Evolutionary conservation across 1,140 invertebrate genomes (phyloP), one percentile per base, ranked within the genome.

Genomic region (Nomia melanderi): DNA sequence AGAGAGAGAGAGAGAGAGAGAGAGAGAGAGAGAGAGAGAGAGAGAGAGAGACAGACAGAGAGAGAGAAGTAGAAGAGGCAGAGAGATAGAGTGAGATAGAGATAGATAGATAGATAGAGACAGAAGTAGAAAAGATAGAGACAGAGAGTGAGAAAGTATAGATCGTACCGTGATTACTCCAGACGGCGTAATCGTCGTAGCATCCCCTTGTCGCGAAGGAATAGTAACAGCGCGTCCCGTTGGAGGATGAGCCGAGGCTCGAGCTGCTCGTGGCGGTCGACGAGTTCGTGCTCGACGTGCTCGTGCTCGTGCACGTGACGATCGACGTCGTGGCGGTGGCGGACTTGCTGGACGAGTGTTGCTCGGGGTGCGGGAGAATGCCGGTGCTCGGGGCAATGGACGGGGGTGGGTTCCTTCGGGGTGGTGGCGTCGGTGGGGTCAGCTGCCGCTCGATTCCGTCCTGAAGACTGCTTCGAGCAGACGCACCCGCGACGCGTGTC

Each of bases 401-500:
- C 75, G 79, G 78, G 67, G 78, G 74, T 62, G 73, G 67, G 77
- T 90, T 90, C 84, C 90, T 88, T 86, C 91, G 88, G 66, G 92
- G 92, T 75, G 92, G 91, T 81, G 91, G 91, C 74, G 92, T 92
- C 75, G 92, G 91, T 71, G 92, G 92, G 87, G 91, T 93, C 89
- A 93, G 90, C 89, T 93, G 92, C 86, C 90, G 92, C 90, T 91
- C 91, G 89, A 93, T 88, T 91, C 92, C 90, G 88, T 93, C 92
- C 88, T 92, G 92, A 90, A 93, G 90, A 92, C 93, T 93, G 90
- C 74, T 62, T 77, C 72, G 77, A 84, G 81, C 78, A 79, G 70
- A n/a, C n/a, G n/a, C n/a, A n/a, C n/a, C 56, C 80, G 72, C 72
- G 67, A 29, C 33, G 50, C 3, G 20, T 47, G 50, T 5, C 62